A percentile compares a stretch with the other conserved stretches of the same genome.
Conservation (phyloP, 37 sponge, comb jelly and placozoan species). For the Diacarnus erythraeanus region DNA sequence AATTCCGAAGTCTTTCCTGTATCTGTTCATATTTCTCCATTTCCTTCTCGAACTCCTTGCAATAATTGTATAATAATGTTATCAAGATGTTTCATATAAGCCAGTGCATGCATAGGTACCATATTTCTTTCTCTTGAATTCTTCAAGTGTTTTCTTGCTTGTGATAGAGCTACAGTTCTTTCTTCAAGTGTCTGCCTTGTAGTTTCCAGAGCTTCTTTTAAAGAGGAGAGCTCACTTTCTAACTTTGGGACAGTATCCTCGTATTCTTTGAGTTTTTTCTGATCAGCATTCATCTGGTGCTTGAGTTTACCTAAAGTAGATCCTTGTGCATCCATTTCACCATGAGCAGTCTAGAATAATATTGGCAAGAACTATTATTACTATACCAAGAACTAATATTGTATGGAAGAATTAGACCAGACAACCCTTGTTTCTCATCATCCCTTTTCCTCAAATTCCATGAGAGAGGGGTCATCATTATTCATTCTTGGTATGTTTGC, state of each 20-base stretch:
- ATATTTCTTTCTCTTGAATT: constrained; percentile 68
- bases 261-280: constrained; percentile 33
- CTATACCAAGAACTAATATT: too few species aligned
- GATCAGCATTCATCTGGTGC: constrained; percentile 30
- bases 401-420: too few species aligned
- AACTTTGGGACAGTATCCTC: constrained; percentile 49
- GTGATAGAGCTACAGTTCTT: constrained; percentile 59
- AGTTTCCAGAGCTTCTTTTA: constrained; percentile 38
- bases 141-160: constrained; percentile 73
- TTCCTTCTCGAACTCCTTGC: constrained; percentile 81
- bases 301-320: constrained; percentile 38
- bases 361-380: too few species aligned
- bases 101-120: constrained; percentile 28
- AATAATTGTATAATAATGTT: background rate
- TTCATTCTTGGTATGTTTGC: too few species aligned
- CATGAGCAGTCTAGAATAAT: constrained; percentile 65
- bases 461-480: too few species aligned
- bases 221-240: constrained; percentile 22
- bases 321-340: constrained; percentile 66
- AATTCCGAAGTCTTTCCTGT: constrained; percentile 59
- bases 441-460: too few species aligned
- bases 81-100: background rate
- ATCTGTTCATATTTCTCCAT: constrained; percentile 42
- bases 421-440: too few species aligned
- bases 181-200: constrained; percentile 66